These are phyloP conservation scores for Steinernema feltiae DNA, from an alignment of 1,140 invertebrate species.

Conservation along the genomic window DNA sequence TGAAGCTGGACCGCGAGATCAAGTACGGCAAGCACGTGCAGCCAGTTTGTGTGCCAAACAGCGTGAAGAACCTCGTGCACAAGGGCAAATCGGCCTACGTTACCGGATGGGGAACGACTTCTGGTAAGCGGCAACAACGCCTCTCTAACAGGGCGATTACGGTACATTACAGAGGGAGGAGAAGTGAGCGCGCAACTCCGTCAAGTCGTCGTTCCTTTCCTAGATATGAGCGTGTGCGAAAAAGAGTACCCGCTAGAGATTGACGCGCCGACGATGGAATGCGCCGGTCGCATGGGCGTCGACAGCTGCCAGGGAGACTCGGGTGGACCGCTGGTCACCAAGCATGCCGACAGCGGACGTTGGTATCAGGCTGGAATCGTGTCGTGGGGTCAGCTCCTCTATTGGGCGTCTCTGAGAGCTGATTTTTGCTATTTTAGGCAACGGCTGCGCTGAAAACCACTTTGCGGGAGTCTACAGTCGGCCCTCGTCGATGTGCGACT, in stretches of 20 bases:
- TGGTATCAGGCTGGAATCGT: constrained; percentile 86
- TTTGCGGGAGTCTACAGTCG: constrained; percentile 64
- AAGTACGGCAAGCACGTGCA: constrained; percentile 24
- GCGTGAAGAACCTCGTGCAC: constrained; percentile 8
- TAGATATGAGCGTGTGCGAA: neutral
- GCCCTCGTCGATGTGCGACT: constrained; percentile 6
- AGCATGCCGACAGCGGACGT: constrained; percentile 68
- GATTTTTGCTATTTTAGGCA: too few relatives aligned
- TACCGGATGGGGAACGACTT: constrained; percentile 25
- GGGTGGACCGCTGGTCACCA: constrained; percentile 77
- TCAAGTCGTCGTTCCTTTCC: constrained; percentile 2
- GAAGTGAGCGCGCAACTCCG: neutral
- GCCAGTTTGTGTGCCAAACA: constrained; percentile 22
- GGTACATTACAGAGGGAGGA: constrained; percentile 10
- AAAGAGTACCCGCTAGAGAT: neutral
- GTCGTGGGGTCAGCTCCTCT: constrained; percentile 85
- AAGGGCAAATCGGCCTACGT: constrained; percentile 19
- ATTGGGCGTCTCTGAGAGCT: too few relatives aligned
- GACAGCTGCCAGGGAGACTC: constrained; percentile 69
- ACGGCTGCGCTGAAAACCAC: constrained; percentile 78
- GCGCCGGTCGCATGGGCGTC: constrained; percentile 13
- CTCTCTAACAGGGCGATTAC: neutral
- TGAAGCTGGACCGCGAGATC: constrained; percentile 16
- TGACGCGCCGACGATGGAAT: neutral
- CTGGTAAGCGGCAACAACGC: constrained; percentile 8